These are phyloP conservation scores for Lynx canadensis DNA, from an alignment of 2,113 vertebrate genomes.

Conservation along the genomic window DNA sequence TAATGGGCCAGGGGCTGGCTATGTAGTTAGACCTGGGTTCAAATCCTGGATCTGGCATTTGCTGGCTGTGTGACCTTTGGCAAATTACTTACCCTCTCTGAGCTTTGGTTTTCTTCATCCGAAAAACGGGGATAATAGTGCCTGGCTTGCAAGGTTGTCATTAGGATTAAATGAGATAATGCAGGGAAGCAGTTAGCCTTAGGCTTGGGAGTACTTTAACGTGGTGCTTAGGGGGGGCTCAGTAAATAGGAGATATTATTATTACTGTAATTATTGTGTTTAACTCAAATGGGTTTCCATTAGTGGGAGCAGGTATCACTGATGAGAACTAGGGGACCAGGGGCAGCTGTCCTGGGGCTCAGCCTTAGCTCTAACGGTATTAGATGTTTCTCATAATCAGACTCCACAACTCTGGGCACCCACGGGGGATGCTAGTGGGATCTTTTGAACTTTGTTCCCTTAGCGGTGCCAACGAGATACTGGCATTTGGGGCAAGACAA, in stretches of 20 bases:
- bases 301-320: neutral
- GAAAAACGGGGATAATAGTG: neutral
- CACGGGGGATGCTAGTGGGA: rapidly evolving
- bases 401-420: neutral
- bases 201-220: neutral
- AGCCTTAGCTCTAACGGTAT: neutral
- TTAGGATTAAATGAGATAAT: neutral
- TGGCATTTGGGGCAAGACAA: neutral
- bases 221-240: neutral
- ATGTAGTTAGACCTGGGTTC: neutral
- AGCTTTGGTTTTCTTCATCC: neutral
- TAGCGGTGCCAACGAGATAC: neutral
- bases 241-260: neutral
- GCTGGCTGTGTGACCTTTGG: neutral
- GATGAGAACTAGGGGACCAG: rapidly evolving
- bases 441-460: neutral
- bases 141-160: neutral
- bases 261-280: neutral
- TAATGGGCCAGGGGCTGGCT: neutral
- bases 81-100: neutral
- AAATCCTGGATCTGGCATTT: neutral
- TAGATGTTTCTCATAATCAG: neutral
- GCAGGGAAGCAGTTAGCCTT: neutral
- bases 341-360: neutral
- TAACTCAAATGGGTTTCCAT: neutral